Evolutionary conservation across 2,797 vertebrate genomes (phyloP).

Genomic region (Molossus alvarezi): DNA sequence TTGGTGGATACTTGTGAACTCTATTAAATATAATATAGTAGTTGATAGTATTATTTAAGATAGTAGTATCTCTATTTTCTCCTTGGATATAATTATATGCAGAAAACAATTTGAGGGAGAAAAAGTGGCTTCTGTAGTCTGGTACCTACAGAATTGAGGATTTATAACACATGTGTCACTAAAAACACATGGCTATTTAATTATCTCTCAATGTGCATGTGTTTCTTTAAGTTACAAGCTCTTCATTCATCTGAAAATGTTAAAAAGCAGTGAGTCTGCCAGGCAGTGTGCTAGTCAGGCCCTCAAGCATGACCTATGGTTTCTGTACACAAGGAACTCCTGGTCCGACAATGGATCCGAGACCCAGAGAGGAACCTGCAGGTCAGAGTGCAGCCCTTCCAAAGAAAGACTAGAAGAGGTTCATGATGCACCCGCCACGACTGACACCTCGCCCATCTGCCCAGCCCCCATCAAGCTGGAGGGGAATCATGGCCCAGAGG

Average conservation of each 20-base stretch:
- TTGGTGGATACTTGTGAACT: neutral
- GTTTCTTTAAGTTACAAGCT: slow-evolving; percentile 32
- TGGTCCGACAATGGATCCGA: neutral
- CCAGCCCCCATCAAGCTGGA: neutral
- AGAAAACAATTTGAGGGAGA: neutral
- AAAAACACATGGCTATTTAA: slow-evolving; percentile 9
- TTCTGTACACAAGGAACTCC: neutral
- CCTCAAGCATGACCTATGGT: neutral
- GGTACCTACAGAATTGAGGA: neutral
- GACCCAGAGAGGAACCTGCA: neutral
- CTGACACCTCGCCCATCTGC: neutral
- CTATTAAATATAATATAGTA: neutral
- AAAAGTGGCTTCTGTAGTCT: neutral
- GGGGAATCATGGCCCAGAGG: neutral
- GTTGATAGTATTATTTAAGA: neutral
- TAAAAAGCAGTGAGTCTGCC: neutral
- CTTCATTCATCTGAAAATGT: neutral
- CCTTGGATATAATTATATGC: neutral
- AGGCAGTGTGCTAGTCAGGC: neutral
- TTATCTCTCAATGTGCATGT: neutral
- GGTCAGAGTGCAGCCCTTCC: too few species aligned
- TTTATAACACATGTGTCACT: slow-evolving; percentile 10
- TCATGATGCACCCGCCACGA: accelerated
- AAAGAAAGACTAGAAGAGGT: neutral
- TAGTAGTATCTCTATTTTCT: neutral